A percentile compares a stretch with the other conserved stretches of the same genome.
Evolutionary conservation across 2,113 vertebrate species (phyloP).

Genomic region (Antennarius striatus): DNA sequence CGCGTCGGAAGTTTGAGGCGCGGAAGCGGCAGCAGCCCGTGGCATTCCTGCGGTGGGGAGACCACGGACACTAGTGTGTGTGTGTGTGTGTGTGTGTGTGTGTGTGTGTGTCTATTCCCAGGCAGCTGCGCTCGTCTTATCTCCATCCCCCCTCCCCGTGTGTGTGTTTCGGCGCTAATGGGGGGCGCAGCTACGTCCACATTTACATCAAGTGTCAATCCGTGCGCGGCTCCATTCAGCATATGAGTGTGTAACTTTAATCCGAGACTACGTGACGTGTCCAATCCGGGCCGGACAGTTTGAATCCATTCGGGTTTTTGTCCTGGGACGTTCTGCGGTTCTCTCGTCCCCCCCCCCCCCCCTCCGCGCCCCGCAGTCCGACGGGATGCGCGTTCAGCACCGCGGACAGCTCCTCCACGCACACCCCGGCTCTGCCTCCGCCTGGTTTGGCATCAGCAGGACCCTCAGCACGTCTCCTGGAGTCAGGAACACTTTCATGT

Average conservation of each 20-base stretch:
- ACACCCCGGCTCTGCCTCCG: too few relatives aligned
- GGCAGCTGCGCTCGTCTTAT: slow-evolving; percentile 26
- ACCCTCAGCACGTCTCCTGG: too few relatives aligned
- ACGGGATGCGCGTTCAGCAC: neutral
- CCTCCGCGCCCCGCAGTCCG: neutral
- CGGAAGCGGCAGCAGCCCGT: slow-evolving; percentile 21
- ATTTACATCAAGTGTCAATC: slow-evolving; percentile 23
- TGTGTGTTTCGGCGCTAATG: slow-evolving; percentile 21
- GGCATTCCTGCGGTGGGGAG: slow-evolving; percentile 53
- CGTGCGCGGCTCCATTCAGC: neutral
- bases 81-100: slow-evolving; percentile 10
- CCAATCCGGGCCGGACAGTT: neutral
- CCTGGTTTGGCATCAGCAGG: too few relatives aligned
- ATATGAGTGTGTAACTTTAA: slow-evolving; percentile 10
- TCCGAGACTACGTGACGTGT: neutral
- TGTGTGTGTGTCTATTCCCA: slow-evolving; percentile 16
- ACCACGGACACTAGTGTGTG: slow-evolving; percentile 21
- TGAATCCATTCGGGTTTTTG: slow-evolving; percentile 14
- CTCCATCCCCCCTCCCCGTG: neutral
- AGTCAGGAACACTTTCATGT: too few relatives aligned
- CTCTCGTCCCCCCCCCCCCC: neutral
- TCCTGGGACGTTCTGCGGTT: slow-evolving; percentile 50
- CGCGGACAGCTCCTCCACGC: neutral
- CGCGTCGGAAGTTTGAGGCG: slow-evolving; percentile 50
- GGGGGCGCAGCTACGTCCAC: slow-evolving; percentile 15